A percentile compares a stretch with the other conserved stretches of the same genome.
These are phyloP conservation scores for Lagorchestes hirsutus DNA, from an alignment of 2,797 vertebrate species.

Conservation along the genomic window DNA sequence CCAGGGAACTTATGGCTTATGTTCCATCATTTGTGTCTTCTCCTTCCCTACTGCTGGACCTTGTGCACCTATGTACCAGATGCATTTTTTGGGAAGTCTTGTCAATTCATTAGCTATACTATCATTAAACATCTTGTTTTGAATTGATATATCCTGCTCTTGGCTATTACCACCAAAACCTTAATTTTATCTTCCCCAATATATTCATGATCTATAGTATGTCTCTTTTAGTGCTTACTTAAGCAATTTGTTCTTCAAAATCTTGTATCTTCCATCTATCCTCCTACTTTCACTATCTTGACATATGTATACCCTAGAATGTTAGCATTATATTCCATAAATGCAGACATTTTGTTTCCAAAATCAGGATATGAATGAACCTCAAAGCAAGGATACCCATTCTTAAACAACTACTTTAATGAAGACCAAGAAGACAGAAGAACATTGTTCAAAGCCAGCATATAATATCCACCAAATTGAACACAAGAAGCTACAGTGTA, in stretches of 20 bases:
- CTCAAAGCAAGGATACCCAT: background rate
- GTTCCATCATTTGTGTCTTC: background rate
- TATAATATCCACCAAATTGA: background rate
- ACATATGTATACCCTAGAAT: background rate
- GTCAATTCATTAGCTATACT: background rate
- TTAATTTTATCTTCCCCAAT: background rate
- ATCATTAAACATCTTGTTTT: background rate
- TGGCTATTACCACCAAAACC: background rate
- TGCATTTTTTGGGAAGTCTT: background rate
- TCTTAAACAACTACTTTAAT: conserved; percentile 6
- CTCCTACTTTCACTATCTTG: too few relatives aligned
- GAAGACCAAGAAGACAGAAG: background rate
- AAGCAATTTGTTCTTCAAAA: background rate
- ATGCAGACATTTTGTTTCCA: background rate
- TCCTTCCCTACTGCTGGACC: background rate
- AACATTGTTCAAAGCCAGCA: background rate
- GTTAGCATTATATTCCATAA: background rate
- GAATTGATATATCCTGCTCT: background rate
- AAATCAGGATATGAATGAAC: background rate
- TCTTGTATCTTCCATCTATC: background rate
- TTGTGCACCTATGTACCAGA: background rate
- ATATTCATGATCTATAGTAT: background rate
- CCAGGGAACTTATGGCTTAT: background rate
- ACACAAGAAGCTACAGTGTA: conserved; percentile 12
- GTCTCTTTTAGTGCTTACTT: background rate